Evolutionary conservation across 1,140 invertebrate species (phyloP).

Genomic region (Zophobas morio): DNA sequence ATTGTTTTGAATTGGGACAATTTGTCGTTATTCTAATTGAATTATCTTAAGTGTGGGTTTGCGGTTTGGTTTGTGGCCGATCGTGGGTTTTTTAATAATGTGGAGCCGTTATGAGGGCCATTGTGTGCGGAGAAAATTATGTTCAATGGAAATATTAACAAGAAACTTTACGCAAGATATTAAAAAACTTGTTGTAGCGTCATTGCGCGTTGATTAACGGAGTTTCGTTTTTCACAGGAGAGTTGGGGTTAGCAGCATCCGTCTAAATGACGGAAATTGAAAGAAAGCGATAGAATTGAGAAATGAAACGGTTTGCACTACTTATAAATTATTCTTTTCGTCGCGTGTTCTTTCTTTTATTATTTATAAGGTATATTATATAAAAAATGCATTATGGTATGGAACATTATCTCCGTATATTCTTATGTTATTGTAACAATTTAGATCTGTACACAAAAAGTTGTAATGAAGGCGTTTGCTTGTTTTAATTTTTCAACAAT

Average conservation of each 20-base stretch:
- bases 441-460: too few species aligned
- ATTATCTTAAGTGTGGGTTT: conserved; percentile 6
- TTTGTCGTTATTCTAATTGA: conserved; percentile 18
- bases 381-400: too few species aligned
- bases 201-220: neutral
- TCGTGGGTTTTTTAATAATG: conserved; percentile 10
- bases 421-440: too few species aligned
- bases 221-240: neutral
- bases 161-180: conserved; percentile 10
- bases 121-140: conserved; percentile 7
- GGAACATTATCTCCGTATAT: too few species aligned
- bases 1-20: conserved; percentile 12
- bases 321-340: too few species aligned
- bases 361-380: too few species aligned
- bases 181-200: conserved; percentile 22
- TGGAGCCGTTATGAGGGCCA: neutral
- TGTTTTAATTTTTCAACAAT: too few species aligned
- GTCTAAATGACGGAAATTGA: neutral
- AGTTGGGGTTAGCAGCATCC: too few species aligned
- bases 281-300: too few species aligned
- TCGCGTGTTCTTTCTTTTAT: too few species aligned
- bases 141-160: conserved; percentile 1
- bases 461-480: too few species aligned
- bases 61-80: conserved; percentile 2
- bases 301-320: too few species aligned